phyloP scores from a whole-genome alignment of 64 coral and sea anemone species.

The Pachyseris speciosa region DNA sequence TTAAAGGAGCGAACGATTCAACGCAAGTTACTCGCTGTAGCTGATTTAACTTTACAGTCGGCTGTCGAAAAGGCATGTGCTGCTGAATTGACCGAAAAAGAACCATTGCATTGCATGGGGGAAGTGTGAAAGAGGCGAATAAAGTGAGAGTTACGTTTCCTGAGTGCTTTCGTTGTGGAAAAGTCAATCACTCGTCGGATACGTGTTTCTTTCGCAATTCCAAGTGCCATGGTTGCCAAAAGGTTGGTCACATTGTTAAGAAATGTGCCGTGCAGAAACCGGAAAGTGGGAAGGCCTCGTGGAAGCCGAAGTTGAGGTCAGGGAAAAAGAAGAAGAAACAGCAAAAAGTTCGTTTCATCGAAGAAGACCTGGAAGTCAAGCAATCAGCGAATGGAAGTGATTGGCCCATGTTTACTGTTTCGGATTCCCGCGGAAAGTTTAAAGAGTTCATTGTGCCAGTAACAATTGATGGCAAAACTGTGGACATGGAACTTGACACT shows the following conservation, averaged over 20 bases:
- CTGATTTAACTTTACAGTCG: constrained; percentile 11
- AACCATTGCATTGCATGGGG: constrained; percentile 35
- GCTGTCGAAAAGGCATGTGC: constrained; percentile 18
- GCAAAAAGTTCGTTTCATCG: neutral
- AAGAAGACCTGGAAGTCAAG: constrained; percentile 1
- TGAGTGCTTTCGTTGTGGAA: constrained; percentile 29
- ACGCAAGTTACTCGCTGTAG: neutral
- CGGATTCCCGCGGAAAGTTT: neutral
- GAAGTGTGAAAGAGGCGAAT: neutral
- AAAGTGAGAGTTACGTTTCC: neutral
- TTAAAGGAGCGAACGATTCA: constrained; percentile 7
- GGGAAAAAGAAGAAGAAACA: too few relatives aligned
- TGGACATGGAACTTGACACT: neutral
- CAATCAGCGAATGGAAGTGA: too few relatives aligned
- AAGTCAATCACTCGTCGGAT: constrained; percentile 22
- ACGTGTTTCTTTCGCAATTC: neutral
- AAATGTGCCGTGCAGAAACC: constrained; percentile 35
- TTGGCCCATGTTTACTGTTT: neutral
- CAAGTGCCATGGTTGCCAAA: constrained; percentile 28
- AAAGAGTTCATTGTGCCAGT: neutral
- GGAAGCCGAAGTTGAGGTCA: neutral
- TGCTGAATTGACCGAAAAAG: constrained; percentile 26
- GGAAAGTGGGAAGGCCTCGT: neutral
- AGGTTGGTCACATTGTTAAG: constrained; percentile 7
- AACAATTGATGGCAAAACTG: neutral